Evolutionary conservation across 2,888 invertebrate species (phyloP).

Genomic region (Aphodius granarius): DNA sequence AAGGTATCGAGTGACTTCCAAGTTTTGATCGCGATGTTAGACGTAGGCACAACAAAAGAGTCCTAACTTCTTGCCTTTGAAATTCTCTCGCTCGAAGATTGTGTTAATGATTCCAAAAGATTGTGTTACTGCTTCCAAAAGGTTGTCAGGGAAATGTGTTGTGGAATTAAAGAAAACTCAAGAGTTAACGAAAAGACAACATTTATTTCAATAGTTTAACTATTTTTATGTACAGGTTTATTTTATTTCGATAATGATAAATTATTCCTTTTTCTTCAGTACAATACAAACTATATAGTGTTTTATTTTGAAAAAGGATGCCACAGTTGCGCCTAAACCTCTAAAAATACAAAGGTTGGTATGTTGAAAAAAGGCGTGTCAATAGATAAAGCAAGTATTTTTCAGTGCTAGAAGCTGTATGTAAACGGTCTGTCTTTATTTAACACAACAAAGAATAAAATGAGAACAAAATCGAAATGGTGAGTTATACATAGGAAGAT

Average conservation of each 20-base stretch:
- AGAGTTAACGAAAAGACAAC: constrained; percentile 42
- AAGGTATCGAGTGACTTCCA: no score
- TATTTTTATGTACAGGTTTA: constrained; percentile 43
- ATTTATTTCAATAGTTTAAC: constrained; percentile 45
- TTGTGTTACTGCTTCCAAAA: no score
- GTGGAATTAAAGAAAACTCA: constrained; percentile 9
- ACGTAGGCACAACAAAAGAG: no score
- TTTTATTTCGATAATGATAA: constrained; percentile 28
- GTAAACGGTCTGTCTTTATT: neutral
- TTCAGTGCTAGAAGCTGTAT: constrained; percentile 10
- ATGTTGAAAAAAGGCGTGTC: neutral
- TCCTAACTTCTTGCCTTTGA: no score
- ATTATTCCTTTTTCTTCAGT: constrained; percentile 5
- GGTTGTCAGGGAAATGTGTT: neutral
- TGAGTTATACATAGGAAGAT: constrained; percentile 38
- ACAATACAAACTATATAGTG: constrained; percentile 6
- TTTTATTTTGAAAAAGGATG: constrained; percentile 1
- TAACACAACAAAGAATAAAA: neutral
- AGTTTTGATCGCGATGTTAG: no score
- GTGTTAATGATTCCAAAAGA: no score
- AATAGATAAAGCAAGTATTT: neutral
- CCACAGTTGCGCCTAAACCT: neutral
- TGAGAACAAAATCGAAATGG: neutral
- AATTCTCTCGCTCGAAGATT: no score
- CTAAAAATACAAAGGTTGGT: constrained; percentile 4